Conservation (phyloP, 2,888 invertebrate species). For the Tachina fera region DNA sequence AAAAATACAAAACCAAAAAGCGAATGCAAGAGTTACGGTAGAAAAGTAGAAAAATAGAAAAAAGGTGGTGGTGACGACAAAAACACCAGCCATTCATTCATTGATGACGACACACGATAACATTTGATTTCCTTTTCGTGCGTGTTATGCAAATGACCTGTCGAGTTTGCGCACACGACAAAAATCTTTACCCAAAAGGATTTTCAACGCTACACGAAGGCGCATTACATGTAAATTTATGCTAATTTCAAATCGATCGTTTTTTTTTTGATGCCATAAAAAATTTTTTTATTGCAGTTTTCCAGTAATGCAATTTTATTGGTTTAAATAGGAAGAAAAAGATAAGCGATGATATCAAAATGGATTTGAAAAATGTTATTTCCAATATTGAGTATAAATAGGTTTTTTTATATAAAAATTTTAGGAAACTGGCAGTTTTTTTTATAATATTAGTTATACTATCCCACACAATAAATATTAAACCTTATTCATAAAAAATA, state of each 20-base stretch:
- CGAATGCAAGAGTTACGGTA: not conserved
- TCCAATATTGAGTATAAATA: slow-evolving; percentile 56
- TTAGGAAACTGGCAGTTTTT: no score
- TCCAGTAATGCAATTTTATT: slow-evolving; percentile 34
- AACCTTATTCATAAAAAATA: no score
- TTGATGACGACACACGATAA: slow-evolving; percentile 9
- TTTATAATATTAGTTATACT: no score
- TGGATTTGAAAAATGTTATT: slow-evolving; percentile 20
- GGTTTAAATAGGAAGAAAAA: slow-evolving; percentile 5
- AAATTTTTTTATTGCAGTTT: slow-evolving; percentile 55
- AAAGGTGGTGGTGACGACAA: slow-evolving; percentile 53
- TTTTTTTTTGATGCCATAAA: slow-evolving; percentile 60
- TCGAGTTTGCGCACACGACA: slow-evolving; percentile 72
- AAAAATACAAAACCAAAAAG: not conserved
- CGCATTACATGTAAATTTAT: slow-evolving; percentile 63
- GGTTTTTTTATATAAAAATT: no score
- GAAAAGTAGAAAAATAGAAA: not conserved
- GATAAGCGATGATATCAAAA: slow-evolving; percentile 36
- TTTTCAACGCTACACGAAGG: slow-evolving; percentile 39
- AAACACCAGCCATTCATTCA: slow-evolving; percentile 56
- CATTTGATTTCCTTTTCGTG: slow-evolving; percentile 71
- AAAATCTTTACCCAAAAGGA: slow-evolving; percentile 51
- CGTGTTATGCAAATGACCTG: slow-evolving; percentile 82
- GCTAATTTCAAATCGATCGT: slow-evolving; percentile 60
- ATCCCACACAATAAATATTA: no score